Evolutionary conservation across 1,140 invertebrate genomes (phyloP).

Genomic region (Aporrectodea caliginosa): DNA sequence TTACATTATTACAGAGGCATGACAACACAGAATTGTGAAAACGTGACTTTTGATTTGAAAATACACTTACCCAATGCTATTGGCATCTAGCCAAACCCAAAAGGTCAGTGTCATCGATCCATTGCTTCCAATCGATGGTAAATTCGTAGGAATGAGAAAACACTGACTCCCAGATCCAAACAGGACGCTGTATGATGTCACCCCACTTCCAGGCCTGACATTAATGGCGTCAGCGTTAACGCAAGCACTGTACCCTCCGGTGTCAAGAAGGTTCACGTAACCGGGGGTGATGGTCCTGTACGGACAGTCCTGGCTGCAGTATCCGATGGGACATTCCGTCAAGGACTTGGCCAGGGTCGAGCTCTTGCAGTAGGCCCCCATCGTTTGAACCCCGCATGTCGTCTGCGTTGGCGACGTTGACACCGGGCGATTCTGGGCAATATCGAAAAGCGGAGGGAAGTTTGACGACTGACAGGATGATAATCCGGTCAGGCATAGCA

Average conservation of each 20-base stretch:
- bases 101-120: background rate
- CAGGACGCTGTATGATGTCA: background rate
- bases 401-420: background rate
- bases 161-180: background rate
- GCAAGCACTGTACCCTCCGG: background rate
- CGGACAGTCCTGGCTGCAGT: background rate
- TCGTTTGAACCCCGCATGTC: background rate
- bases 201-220: background rate
- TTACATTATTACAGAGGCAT: too few relatives aligned
- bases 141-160: background rate
- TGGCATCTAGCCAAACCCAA: background rate
- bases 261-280: background rate
- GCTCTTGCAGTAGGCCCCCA: background rate
- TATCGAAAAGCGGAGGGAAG: background rate
- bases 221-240: background rate
- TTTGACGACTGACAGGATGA: too few relatives aligned
- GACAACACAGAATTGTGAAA: too few relatives aligned
- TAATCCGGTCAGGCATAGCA: too few relatives aligned
- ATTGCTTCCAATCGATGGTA: background rate
- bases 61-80: background rate
- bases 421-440: background rate
- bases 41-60: too few relatives aligned
- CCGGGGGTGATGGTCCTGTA: background rate
- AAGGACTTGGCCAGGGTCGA: background rate
- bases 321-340: background rate